Evolutionary conservation across 1,140 invertebrate species (phyloP).

Genomic region (Anastrepha obliqua): DNA sequence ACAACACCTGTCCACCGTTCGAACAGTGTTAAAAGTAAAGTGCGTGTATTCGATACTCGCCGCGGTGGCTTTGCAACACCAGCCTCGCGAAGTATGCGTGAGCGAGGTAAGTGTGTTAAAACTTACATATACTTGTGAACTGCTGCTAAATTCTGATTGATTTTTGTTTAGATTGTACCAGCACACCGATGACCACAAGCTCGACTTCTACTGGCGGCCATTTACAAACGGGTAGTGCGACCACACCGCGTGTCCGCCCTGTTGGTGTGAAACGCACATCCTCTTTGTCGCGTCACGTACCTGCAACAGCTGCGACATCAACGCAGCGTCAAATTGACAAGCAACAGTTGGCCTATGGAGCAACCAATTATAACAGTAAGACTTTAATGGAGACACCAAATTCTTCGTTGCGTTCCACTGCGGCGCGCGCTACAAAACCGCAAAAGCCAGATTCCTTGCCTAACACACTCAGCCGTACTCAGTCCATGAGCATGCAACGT

Average conservation of each 20-base stretch:
- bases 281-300: constrained; percentile 76
- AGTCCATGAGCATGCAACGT: constrained; percentile 76
- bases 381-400: constrained; percentile 56
- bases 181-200: not conserved
- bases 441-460: constrained; percentile 75
- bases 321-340: constrained; percentile 64
- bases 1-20: constrained; percentile 61
- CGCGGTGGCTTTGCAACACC: constrained; percentile 7
- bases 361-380: constrained; percentile 63
- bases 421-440: constrained; percentile 74
- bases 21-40: constrained; percentile 65
- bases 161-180: not conserved
- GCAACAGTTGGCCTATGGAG: constrained; percentile 61
- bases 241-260: constrained; percentile 64
- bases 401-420: constrained; percentile 60
- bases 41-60: constrained; percentile 69
- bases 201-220: not conserved
- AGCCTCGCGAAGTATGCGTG: constrained; percentile 1
- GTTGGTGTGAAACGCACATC: constrained; percentile 75
- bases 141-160: not conserved
- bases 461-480: constrained; percentile 67
- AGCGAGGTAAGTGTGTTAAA: constrained; percentile 4
- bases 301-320: constrained; percentile 76
- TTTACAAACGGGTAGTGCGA: constrained; percentile 64
- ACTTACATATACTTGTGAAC: not conserved